These are phyloP conservation scores for Leucophenga maculata DNA, from an alignment of 2,888 invertebrate genomes.

Conservation along the genomic window DNA sequence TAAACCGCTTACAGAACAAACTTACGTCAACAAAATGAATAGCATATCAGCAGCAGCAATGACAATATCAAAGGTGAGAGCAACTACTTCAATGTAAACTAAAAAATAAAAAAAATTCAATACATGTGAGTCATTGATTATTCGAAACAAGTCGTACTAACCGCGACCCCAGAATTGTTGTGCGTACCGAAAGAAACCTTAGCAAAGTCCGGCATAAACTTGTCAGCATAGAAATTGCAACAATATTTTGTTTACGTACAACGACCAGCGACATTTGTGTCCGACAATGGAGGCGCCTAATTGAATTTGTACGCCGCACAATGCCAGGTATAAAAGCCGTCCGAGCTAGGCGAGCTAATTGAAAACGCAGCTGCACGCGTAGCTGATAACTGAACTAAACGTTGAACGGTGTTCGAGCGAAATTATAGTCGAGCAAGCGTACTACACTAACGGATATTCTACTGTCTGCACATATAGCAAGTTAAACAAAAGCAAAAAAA, in stretches of 20 bases:
- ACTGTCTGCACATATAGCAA: background rate
- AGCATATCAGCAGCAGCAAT: constrained; percentile 34
- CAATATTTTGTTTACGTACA: constrained; percentile 37
- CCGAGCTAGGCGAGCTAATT: constrained; percentile 50
- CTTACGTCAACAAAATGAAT: background rate
- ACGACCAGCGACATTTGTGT: constrained; percentile 24
- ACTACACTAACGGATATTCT: constrained; percentile 1
- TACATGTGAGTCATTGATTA: constrained; percentile 19
- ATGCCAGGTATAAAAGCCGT: constrained; percentile 60
- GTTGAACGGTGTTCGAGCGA: constrained; percentile 23
- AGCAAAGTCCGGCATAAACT: constrained; percentile 31
- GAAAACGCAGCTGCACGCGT: constrained; percentile 52
- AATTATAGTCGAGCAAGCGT: background rate
- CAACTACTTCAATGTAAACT: constrained; percentile 3
- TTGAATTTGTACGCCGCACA: constrained; percentile 52
- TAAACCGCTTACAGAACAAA: constrained; percentile 1
- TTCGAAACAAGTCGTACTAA: background rate
- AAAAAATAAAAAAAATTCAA: background rate
- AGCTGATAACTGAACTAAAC: constrained; percentile 49
- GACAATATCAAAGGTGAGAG: constrained; percentile 57
- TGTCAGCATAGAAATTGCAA: constrained; percentile 2
- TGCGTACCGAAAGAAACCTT: constrained; percentile 48
- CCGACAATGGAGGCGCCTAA: constrained; percentile 42
- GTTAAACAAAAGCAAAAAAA: background rate
- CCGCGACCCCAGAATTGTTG: background rate